Evolutionary conservation across 1,140 invertebrate species (phyloP), one percentile per base, ranked within the genome.

Genomic region (Planococcus citri): DNA sequence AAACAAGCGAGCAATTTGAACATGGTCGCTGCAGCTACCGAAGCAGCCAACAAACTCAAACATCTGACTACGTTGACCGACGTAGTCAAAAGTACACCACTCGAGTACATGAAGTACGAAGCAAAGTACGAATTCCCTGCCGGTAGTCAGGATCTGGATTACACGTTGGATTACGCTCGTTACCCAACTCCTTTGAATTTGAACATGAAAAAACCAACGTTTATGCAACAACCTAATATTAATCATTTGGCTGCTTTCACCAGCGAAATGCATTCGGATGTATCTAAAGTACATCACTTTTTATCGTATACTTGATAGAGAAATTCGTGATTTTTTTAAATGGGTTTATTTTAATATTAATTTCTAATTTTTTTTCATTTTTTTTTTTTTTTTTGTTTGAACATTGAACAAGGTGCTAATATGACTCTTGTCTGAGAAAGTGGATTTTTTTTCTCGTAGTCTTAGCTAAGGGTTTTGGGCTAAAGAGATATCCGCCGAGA

Each of bases 201-300:
- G 17, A 64, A 64, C 22, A 64, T 64, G 60, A 64, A 64, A 20
- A 64, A 64, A 25, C 60, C 60, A 14, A 9, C 21, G 2, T 64
- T 64, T 21, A 64, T 64, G 21, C 60, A 64, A 17, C 21, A 24
- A 64, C 60, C 60, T 24, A 64, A 64, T 64, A 64, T 64, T 17
- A 64, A 64, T 25, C 60, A 64, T 64, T 64, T 64, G 25, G 17
- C 22, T 21, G 22, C 21, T 3, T 64, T 64, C 17, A 64, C 60
- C 17, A 25, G 10, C 25, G 60, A 64, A 10, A 64, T 64, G 60
- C 60, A 64, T 64, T 24, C 60, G 22, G 60, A 64, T 20, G 60
- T 64, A 4, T 27, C 60, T 9, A 64, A 64, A 64, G 60, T 64
- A 3, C 60, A 64, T 64, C 60, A 64, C 22, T 64, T 64, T 64